phyloP scores from a whole-genome alignment of 2,888 invertebrate species.

The Peribatodes rhomboidaria region DNA sequence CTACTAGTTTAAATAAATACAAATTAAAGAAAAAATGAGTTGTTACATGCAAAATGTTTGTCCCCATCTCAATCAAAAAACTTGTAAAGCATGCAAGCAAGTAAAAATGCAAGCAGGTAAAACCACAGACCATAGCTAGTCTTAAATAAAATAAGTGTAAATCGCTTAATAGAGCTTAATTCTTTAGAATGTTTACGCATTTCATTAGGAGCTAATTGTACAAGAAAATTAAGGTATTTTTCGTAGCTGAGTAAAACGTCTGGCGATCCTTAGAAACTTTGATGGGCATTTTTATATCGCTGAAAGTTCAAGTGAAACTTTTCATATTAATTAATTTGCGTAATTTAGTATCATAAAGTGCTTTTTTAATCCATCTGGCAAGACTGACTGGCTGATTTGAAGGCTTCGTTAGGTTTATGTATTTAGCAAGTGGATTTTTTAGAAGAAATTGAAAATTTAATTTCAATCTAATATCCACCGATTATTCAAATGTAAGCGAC shows the following conservation, averaged over 20 bases:
- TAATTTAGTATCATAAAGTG: conserved; percentile 11
- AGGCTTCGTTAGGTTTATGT: conserved; percentile 1
- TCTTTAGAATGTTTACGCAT: background rate
- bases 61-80: too few relatives aligned
- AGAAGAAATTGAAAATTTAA: background rate
- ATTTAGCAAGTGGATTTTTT: background rate
- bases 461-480: background rate
- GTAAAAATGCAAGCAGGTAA: too few relatives aligned
- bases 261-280: background rate
- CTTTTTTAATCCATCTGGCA: conserved; percentile 14
- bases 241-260: background rate
- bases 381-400: conserved; percentile 11
- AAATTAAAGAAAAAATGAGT: too few relatives aligned
- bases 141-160: background rate
- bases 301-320: conserved; percentile 9
- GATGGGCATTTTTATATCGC: conserved; percentile 5
- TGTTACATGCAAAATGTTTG: too few relatives aligned
- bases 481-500: too few relatives aligned
- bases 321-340: conserved; percentile 10
- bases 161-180: background rate
- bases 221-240: conserved; percentile 1
- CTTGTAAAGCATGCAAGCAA: too few relatives aligned
- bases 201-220: conserved; percentile 8
- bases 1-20: too few relatives aligned
- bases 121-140: too few relatives aligned